Percentiles rank a stretch among this genome's conserved stretches.
These are phyloP conservation scores for Echinometra lucunter DNA, from an alignment of 53 echinoderm and acorn worm species.

Conservation along the genomic window DNA sequence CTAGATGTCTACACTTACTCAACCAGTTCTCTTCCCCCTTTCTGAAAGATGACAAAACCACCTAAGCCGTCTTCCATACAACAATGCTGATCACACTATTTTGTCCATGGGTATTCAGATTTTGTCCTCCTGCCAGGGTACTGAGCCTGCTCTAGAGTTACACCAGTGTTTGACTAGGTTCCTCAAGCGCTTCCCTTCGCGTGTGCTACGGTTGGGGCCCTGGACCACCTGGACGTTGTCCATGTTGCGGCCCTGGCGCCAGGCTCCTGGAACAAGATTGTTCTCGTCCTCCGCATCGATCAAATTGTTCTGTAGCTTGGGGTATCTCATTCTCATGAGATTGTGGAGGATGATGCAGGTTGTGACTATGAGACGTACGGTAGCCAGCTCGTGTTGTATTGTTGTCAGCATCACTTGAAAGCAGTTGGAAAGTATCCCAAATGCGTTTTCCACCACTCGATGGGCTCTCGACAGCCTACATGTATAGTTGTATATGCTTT, in stretches of 20 bases:
- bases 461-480: conserved; percentile 17
- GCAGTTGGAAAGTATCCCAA: conserved; percentile 68
- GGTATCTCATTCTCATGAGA: conserved; percentile 48
- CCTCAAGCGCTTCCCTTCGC: conserved; percentile 53
- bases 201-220: conserved; percentile 3
- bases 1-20: no score
- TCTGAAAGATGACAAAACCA: no score
- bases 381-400: conserved; percentile 52
- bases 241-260: conserved; percentile 50
- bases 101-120: no score
- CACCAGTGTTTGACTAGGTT: conserved; percentile 66
- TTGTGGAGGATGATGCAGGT: conserved; percentile 48
- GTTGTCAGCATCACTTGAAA: conserved; percentile 70
- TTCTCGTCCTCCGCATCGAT: conserved; percentile 8
- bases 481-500: conserved; percentile 70
- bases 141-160: conserved; percentile 60
- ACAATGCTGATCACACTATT: no score
- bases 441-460: neutral
- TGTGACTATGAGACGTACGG: conserved; percentile 48
- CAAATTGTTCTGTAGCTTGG: conserved; percentile 57
- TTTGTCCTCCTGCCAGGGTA: no score
- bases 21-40: no score
- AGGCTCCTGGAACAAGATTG: conserved; percentile 52
- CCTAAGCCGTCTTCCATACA: no score
- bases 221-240: neutral